A percentile compares a stretch with the other conserved stretches of the same genome.
These are phyloP conservation scores for Peromyscus nudipes DNA, from an alignment of 2,797 vertebrate genomes.

Conservation along the genomic window DNA sequence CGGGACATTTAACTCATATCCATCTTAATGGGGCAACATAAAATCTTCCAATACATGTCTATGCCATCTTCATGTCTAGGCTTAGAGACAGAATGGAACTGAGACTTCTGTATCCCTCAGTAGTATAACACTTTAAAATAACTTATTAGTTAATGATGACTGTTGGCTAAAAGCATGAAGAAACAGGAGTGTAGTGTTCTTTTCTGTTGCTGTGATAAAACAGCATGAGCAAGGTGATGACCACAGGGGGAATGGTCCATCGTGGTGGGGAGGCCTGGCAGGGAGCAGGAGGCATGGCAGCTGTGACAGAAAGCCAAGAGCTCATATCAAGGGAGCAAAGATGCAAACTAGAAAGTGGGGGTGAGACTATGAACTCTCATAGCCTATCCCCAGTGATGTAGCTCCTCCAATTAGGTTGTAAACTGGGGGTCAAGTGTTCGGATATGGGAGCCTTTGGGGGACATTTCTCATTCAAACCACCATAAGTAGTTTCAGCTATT, in stretches of 20 bases:
- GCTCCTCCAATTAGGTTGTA: not conserved
- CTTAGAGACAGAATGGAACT: not conserved
- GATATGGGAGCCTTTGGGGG: not conserved
- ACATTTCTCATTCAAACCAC: not conserved
- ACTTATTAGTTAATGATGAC: not conserved
- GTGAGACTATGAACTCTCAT: not conserved
- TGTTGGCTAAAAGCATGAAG: not conserved
- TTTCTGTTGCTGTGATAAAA: not conserved
- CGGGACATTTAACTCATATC: not conserved
- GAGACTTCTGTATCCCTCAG: not conserved
- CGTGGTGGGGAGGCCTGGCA: not conserved
- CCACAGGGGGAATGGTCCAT: not conserved
- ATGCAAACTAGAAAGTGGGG: not conserved
- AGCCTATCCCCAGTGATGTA: not conserved
- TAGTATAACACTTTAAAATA: not conserved
- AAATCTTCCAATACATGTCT: not conserved
- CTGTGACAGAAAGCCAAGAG: not conserved
- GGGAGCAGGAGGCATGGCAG: not conserved
- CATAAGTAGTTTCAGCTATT: not conserved
- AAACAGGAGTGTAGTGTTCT: not conserved
- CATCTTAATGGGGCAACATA: not conserved
- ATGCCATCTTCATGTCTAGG: not conserved
- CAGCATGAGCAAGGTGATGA: not conserved
- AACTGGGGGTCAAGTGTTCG: not conserved
- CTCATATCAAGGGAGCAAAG: not conserved